Evolutionary conservation across 2,888 invertebrate species (phyloP), one percentile per base, ranked within the genome.

Genomic region (Hydropsyche betteni): DNA sequence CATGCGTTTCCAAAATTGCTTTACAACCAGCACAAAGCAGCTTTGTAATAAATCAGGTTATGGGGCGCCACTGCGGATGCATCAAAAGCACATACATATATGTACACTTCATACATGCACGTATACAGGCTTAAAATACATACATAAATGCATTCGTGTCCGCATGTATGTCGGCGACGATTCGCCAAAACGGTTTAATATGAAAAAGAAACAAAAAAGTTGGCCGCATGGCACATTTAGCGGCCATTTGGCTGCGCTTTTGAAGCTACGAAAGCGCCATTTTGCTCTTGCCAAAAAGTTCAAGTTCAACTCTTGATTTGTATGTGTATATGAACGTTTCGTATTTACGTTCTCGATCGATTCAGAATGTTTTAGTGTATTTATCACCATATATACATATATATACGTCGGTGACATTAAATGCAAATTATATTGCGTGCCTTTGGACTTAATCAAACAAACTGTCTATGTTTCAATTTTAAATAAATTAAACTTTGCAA

Each of bases 251-350:
- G 72, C 52, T 64, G 14, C 58, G 50, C 36, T 51, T 70, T 34
- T 64, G 33, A 64, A 33, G 14, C 58, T 58, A 16, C 64, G 51
- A 53, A 52, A 64, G 16, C 51, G 52, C 64, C 74, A 69, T 74
- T 53, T 74, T 69, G 36, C 34, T 14, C 36, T 24, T 74, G 74
- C 74, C 74, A 74, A 74, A 74, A 68, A 74, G 68, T 68, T 74
- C 74, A 69, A 74, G 69, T 74, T 74, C 69, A 74, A 69, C 50
- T 44, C 5, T 24, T 52, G 50, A 36, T 36, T 33, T 64, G 10
- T 44, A 44, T 55, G 10, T 5, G 14, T 55, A 34, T 64, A 64
- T 64, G 34, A 33, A 36, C 34, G 36, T 10, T 64, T 34, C 7
- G 36, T 64, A 64, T 64, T 44, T 6, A 10, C 24, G 24, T 24